Base-by-base conservation (phyloP, 1,140 invertebrate species). In the Brachionus koreanus region DNA sequence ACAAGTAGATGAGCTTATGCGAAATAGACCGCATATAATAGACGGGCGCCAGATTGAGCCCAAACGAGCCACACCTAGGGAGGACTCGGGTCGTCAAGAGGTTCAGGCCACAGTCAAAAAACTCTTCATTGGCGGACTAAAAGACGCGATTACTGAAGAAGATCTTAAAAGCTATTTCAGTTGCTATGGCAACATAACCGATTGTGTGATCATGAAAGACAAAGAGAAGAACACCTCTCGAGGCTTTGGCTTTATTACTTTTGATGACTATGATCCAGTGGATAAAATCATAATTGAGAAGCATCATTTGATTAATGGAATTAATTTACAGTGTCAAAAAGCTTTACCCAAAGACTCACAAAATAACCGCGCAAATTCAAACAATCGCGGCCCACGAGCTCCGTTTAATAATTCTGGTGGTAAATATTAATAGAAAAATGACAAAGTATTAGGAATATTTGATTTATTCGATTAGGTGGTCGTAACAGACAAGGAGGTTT, bases 191-290 rank as follows among this genome's bases (percentile, higher is more conserved):
- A 83, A 82, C 16, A 94, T 93, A 84, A 92, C 97, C 84, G 94
- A 97, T n/a, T 94, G 92, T 1, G 94, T 96, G 12, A 33, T 83
- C 9, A 67, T 81, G 76, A 43, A 33, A 61, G 43, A 72, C 65
- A 88, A 89, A 82, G 93, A 93, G 81, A 95, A 94, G 6, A 93
- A 94, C 19, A 95, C 95, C 86, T 95, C 95, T 83, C 90, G 95
- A 74, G 95, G 95, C n/a, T 97, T 97, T 88, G 95, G 93, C 6
- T 97, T 97, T 87, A 93, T 98, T 25, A 95, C 96, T 88, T 97
- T 96, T 87, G 94, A 97, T 87, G 95, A 97, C 39, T 61, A 52
- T 57, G 37, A 57, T 57, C 42, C 63, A 57, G 52, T 74, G 9
- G 46, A 52, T 33, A 39, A 37, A 46, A 81, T 86, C 79, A 19